These are phyloP conservation scores for Triplophysa rosa DNA, from an alignment of 2,113 vertebrate species.

Conservation along the genomic window DNA sequence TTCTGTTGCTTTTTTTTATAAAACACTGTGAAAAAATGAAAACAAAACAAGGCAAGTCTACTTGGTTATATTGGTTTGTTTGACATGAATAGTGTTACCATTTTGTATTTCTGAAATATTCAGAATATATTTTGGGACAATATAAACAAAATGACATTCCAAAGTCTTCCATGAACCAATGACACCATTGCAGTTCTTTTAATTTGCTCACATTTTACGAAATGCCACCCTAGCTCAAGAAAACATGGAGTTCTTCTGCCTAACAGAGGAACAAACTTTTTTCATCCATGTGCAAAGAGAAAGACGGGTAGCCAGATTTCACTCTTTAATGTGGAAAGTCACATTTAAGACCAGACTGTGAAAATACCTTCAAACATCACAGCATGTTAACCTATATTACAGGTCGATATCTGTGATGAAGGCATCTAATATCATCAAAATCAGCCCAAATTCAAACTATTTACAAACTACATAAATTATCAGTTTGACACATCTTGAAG, in stretches of 20 bases:
- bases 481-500: neutral
- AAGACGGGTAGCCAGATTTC: neutral
- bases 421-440: slow-evolving; percentile 22
- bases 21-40: neutral
- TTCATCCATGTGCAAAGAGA: neutral
- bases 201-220: neutral
- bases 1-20: neutral
- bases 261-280: neutral
- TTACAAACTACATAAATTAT: slow-evolving; percentile 2
- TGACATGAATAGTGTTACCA: neutral
- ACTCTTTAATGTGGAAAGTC: slow-evolving; percentile 36
- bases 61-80: too few relatives aligned
- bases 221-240: neutral
- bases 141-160: neutral
- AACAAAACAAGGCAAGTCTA: too few relatives aligned
- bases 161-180: neutral
- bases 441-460: slow-evolving; percentile 18
- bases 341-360: slow-evolving; percentile 48
- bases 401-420: slow-evolving; percentile 20
- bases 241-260: neutral
- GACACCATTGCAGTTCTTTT: neutral
- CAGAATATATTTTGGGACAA: slow-evolving; percentile 20
- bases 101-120: slow-evolving; percentile 39
- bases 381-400: slow-evolving; percentile 41
- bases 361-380: slow-evolving; percentile 38